A percentile compares a stretch with the other conserved stretches of the same genome.
These are phyloP conservation scores for Myanophis thanlyinensis DNA, from an alignment of 2,113 vertebrate species.

Conservation along the genomic window DNA sequence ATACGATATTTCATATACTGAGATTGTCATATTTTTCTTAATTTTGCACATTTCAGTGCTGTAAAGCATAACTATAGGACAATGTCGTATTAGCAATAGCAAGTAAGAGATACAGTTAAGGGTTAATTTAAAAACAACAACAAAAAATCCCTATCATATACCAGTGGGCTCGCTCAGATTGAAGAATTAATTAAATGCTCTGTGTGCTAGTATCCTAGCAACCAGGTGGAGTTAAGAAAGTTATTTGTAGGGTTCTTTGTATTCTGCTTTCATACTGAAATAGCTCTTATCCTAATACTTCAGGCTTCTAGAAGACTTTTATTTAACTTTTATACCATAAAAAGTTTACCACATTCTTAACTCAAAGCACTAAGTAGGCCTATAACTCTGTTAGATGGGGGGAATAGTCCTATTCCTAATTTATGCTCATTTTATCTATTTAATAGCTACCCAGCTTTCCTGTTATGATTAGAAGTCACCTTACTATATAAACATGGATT, in stretches of 20 bases:
- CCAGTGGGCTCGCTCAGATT: background rate
- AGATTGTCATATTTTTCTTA: background rate
- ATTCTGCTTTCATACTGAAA: background rate
- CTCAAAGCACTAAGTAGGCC: background rate
- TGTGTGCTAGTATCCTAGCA: background rate
- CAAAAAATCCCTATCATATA: background rate
- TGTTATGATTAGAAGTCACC: no score
- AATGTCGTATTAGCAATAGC: background rate
- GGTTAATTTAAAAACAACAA: background rate
- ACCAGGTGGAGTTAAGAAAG: background rate
- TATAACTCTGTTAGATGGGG: background rate
- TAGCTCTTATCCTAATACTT: background rate
- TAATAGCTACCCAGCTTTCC: no score
- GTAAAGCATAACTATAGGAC: background rate
- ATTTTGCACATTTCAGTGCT: background rate
- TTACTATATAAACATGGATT: no score
- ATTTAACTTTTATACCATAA: background rate
- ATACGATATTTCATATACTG: background rate
- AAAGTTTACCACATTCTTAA: background rate
- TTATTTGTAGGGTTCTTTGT: background rate
- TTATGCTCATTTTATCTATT: no score
- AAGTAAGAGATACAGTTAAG: background rate
- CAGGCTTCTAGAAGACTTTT: background rate
- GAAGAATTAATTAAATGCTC: background rate
- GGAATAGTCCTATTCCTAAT: no score